Base-by-base conservation (phyloP, 2,797 vertebrate genomes). In the Cirrhinus mrigala region DNA sequence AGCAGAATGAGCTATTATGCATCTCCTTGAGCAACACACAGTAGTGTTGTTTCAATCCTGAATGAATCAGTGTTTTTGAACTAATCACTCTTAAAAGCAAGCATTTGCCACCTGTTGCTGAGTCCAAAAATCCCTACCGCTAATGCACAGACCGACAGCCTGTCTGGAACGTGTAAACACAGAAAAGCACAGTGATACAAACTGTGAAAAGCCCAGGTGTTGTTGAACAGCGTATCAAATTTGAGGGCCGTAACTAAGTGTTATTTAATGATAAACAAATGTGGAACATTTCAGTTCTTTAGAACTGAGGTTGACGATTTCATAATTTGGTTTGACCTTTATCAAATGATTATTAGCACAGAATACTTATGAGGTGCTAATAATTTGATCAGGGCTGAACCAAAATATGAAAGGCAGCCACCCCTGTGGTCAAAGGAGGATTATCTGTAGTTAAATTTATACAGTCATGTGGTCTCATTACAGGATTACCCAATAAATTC, bases 381-480 rank as follows among this genome's bases (percentile, higher is more conserved):
- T 15, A 76, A 9, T 58, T 2, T 40, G 12, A 77, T 40, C 22
- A n/a, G 6, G 29, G 22, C 20, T 58, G 3, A 58, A 40, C 33
- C 33, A n/a, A 60, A 73, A 54, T 54, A 75, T 54, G 10, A 54
- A 75, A 54, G 6, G 27, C 27, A 33, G 54, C 52, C 27, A 33
- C 27, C 18, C 6, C 10, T 56, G 50, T 50, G 9, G 20, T 27
- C 37, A 73, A 62, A 64, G 10, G 6, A 74, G 69, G 22, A 52
- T 60, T 40, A n/a, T 58, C 68, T 50, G 54, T 48, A 10, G 77
- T 70, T 79, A 60, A 79, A 58, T 85, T 37, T 71, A 29, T 37
- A 70, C 29, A 84, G 66, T 46, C 52, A 85, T 85, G 9, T 80
- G 84, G 10, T 66, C 62, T 48, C 77, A 22, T 79, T 37, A 50